Evolutionary conservation across 2,113 vertebrate genomes (phyloP), one percentile per base, ranked within the genome.

Genomic region (Dissostichus mawsoni): DNA sequence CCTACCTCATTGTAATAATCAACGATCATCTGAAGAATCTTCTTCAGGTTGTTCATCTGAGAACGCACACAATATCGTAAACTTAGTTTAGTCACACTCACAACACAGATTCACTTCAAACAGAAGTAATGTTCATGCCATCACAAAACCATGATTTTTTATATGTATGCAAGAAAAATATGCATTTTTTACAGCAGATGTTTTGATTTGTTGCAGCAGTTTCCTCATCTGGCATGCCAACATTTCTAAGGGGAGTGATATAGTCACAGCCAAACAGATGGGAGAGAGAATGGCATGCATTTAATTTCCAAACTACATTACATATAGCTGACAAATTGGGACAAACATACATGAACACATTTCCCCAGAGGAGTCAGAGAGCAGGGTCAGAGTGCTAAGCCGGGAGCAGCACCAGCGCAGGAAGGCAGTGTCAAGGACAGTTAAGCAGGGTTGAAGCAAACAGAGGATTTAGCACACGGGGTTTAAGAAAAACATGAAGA

Each of bases 11-110:
- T 96, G 84, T 99, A 99, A 92, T 98, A 99, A 91, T 97, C 95
- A 89, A 96, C 91, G 90, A 99, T 96, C 93, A 97, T 96, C 95
- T 99, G 98, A 72, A 98, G 96, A 74, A 99, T 95, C 91, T 99
- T 99, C 96, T 99, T 99, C 83, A 99, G 93, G 91, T 99, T 99
- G 94, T 95, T 99, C 92, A 97, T 94, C 98, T 99, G 90, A 76
- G 51, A 64, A 85, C 23, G 74, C 8, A 69, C 18, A 85, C 3
- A 16, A 55, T 8, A 70, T 44, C 44, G 68, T 17, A 7, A 50
- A 53, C 12, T 18, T 48, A 36, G 17, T 79, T 72, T 25, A 56
- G 16, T 61, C 14, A 25, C 51, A 41, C 25, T 41, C 11, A 83
- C 50, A 72, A 44, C 16, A 53, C 0, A 55, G 14, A 57, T 47